Conservation (phyloP, 2,888 invertebrate species). For the Plebejus anna region DNA sequence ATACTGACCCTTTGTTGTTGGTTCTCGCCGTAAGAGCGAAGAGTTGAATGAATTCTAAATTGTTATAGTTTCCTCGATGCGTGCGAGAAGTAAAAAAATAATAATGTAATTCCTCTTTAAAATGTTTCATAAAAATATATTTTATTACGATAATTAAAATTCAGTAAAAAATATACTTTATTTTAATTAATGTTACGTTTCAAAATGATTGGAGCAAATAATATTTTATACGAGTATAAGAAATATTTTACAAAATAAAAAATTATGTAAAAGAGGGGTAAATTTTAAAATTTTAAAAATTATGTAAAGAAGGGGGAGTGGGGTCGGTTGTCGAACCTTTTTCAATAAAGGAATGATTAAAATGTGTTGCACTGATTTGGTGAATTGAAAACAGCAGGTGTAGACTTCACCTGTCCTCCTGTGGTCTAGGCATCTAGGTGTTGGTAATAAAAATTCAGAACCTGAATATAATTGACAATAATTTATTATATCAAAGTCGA, state of each 20-base stretch:
- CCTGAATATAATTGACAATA: neutral
- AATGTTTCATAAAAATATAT: too few species aligned
- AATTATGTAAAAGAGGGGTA: neutral
- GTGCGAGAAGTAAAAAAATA: neutral
- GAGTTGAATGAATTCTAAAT: neutral
- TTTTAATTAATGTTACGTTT: too few species aligned
- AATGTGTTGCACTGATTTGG: neutral
- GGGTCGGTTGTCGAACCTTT: too few species aligned
- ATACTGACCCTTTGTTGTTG: slow-evolving; percentile 32
- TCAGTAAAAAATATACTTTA: too few species aligned
- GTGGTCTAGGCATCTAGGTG: neutral
- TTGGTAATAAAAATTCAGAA: neutral
- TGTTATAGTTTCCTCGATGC: neutral
- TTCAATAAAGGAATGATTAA: neutral
- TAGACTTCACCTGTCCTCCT: slow-evolving; percentile 9
- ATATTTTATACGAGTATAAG: neutral
- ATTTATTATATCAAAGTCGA: neutral
- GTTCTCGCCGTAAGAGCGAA: neutral
- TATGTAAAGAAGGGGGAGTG: too few species aligned
- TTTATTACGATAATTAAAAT: too few species aligned
- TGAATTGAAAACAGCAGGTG: slow-evolving; percentile 8
- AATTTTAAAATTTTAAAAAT: too few species aligned
- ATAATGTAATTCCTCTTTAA: neutral
- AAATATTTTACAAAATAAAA: neutral
- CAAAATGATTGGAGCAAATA: too few species aligned